Conservation (phyloP, 2,888 invertebrate species). For the Lasioglossum leucozonium region DNA sequence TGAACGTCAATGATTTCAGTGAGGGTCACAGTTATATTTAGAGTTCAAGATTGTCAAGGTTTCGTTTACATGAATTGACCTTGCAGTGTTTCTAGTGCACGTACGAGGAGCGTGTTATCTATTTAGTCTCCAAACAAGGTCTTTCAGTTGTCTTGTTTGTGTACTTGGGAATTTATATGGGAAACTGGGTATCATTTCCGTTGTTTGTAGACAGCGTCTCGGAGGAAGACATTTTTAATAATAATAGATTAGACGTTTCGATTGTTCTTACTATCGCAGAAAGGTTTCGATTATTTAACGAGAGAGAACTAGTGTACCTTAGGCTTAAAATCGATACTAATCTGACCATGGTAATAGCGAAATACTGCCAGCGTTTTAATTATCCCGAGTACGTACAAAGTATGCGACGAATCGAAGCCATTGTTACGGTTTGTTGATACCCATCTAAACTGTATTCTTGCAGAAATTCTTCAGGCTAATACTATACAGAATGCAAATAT, state of each 20-base stretch:
- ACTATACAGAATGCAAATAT: background rate
- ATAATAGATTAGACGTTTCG: background rate
- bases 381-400: background rate
- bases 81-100: background rate
- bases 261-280: background rate
- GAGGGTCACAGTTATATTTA: background rate
- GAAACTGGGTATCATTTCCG: background rate
- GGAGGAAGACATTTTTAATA: background rate
- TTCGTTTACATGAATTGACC: background rate
- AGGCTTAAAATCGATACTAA: background rate
- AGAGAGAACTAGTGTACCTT: background rate
- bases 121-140: background rate
- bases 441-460: background rate
- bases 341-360: background rate
- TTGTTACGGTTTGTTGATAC: background rate
- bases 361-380: background rate
- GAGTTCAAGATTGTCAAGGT: constrained; percentile 4
- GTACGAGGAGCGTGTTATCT: background rate
- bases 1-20: constrained; percentile 10
- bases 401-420: background rate
- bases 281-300: background rate
- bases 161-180: background rate
- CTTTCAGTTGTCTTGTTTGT: background rate
- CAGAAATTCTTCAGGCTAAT: background rate
- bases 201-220: background rate